A percentile compares a stretch with the other conserved stretches of the same genome.
Conservation (phyloP, 1,140 invertebrate species). For the Neuroterus valhalla region DNA sequence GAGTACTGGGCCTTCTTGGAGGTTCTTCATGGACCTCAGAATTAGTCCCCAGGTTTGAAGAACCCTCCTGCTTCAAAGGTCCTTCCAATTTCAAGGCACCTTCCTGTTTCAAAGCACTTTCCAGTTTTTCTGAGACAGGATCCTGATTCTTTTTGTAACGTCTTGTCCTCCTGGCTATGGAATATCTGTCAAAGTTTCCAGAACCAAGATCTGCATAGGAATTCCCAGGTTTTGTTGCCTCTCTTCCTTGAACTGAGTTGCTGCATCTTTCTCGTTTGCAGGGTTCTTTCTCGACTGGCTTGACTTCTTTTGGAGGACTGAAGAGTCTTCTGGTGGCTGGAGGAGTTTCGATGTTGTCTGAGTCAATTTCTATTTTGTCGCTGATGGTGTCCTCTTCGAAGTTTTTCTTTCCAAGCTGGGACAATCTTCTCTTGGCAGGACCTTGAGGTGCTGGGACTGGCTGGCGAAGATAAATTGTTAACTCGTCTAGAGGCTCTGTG, state of each 20-base stretch:
- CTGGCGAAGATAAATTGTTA: conserved; percentile 80
- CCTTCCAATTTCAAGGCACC: conserved; percentile 75
- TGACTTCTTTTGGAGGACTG: conserved; percentile 79
- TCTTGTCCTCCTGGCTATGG: conserved; percentile 86
- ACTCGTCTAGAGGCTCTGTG: conserved; percentile 72
- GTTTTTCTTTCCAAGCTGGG: conserved; percentile 59
- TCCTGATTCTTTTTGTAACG: conserved; percentile 86
- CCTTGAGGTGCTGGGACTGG: conserved; percentile 60
- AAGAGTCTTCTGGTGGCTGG: conserved; percentile 84
- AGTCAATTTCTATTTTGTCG: conserved; percentile 90
- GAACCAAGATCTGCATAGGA: conserved; percentile 65
- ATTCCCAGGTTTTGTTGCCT: conserved; percentile 53
- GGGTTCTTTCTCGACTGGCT: conserved; percentile 72
- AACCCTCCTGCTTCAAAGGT: conserved; percentile 41
- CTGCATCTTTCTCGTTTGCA: conserved; percentile 71
- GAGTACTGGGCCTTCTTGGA: conserved; percentile 62
- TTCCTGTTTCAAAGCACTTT: conserved; percentile 56
- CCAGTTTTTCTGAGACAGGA: conserved; percentile 67
- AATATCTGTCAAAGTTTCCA: conserved; percentile 90
- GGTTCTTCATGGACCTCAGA: conserved; percentile 51
- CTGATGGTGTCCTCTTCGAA: conserved; percentile 71
- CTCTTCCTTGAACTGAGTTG: conserved; percentile 60
- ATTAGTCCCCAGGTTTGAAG: neutral
- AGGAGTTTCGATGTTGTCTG: conserved; percentile 93
- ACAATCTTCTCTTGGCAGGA: conserved; percentile 54